Evolutionary conservation across 1,140 invertebrate species (phyloP).

Genomic region (Lordiphosa clarofinis): DNA sequence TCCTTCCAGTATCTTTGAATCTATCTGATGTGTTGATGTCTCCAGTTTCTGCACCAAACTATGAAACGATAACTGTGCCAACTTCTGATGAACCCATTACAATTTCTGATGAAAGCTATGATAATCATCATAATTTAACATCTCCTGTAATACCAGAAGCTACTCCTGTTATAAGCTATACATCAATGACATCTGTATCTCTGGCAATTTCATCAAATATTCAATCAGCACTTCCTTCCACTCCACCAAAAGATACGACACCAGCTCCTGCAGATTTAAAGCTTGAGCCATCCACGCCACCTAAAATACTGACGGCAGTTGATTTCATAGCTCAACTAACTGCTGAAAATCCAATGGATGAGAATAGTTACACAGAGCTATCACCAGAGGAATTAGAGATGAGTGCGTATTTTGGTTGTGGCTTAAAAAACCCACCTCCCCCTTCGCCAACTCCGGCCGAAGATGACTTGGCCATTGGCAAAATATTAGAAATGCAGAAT

Average conservation of each 20-base stretch:
- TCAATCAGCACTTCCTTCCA: too few species aligned
- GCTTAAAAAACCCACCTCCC: neutral
- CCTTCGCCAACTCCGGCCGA: neutral
- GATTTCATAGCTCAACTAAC: conserved; percentile 65
- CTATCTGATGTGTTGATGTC: too few species aligned
- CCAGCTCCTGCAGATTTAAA: neutral
- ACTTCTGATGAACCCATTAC: too few species aligned
- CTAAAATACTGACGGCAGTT: conserved; percentile 48
- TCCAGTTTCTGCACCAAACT: too few species aligned
- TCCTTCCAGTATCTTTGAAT: too few species aligned
- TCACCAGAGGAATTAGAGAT: conserved; percentile 64
- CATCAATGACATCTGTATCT: too few species aligned
- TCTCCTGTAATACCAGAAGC: too few species aligned
- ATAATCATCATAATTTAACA: too few species aligned
- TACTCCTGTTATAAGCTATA: too few species aligned
- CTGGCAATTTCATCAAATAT: too few species aligned
- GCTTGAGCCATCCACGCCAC: neutral
- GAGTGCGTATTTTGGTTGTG: conserved; percentile 41
- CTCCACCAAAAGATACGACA: neutral
- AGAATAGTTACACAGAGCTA: conserved; percentile 43
- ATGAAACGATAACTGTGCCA: too few species aligned
- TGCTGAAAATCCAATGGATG: conserved; percentile 22
- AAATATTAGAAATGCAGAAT: conserved; percentile 53
- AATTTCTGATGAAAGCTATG: too few species aligned
- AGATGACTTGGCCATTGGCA: conserved; percentile 53